Base-by-base conservation (phyloP, 1,140 invertebrate species). In the Achroia grisella region DNA sequence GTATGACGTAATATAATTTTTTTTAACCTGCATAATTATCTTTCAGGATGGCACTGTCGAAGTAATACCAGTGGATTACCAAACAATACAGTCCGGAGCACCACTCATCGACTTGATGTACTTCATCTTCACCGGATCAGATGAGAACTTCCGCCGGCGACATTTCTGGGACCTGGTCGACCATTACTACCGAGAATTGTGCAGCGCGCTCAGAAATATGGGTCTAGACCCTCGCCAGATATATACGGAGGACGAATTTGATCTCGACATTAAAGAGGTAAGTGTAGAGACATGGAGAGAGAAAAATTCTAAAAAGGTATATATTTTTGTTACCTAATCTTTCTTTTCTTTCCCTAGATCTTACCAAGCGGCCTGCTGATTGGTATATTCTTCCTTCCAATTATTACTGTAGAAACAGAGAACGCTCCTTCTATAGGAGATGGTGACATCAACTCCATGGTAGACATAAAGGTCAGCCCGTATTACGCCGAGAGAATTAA, bases 31-130 rank as follows among this genome's bases (percentile, higher is more conserved):
- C n/a, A n/a, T n/a, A n/a, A n/a, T n/a, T n/a, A n/a, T n/a, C n/a
- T 68, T 68, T 23, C 52, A 82, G 81, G 58, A 74, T 5, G 66
- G 65, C n/a, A 51, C 46, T 6, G 54, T 84, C 8, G 60, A 61
- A 4, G 41, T 87, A 2, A 72, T 75, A n/a, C 70, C 87, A 4
- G 29, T 89, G 27, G 89, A 89, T 47, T 88, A 87, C 55, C 88
- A 89, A 71, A 69, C 88, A 8, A 54, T 72, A 14, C 82, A 87
- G 31, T 71, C 71, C 12, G 64, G 77, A 9, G 87, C 87, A 14
- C 80, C 88, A 1, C 61, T 78, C 0, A 49, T 79, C 0, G 90
- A 91, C 56, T 50, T 91, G 3, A 32, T 80, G 11, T 89, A 89
- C 48, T 86, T 89, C 48, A 58, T 91, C 4, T 87, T 87, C 56